These are phyloP conservation scores for Periplaneta americana DNA, from an alignment of 1,140 invertebrate species.

Conservation along the genomic window DNA sequence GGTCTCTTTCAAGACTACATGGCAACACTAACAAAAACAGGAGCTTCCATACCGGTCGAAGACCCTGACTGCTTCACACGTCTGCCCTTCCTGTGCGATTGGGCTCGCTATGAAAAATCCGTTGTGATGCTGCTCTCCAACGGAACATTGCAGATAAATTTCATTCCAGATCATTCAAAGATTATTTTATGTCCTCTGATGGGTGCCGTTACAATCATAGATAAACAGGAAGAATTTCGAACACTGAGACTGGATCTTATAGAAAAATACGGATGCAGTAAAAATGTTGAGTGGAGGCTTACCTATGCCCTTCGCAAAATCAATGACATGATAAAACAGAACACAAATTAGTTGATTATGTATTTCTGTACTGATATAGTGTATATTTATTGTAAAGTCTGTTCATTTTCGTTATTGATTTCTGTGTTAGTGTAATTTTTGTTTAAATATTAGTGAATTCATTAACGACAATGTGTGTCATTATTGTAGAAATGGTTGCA, in stretches of 20 bases:
- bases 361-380: too few relatives aligned
- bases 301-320: background rate
- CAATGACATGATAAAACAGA: background rate
- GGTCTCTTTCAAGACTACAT: background rate
- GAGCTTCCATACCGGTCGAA: background rate
- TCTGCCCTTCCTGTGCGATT: background rate
- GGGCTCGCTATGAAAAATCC: background rate
- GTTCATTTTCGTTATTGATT: too few relatives aligned
- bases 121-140: constrained; percentile 11
- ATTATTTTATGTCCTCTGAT: constrained; percentile 12
- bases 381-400: too few relatives aligned
- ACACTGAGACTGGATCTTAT: constrained; percentile 11
- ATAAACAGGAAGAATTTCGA: background rate
- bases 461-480: too few relatives aligned
- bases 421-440: too few relatives aligned
- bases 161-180: constrained; percentile 12
- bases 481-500: too few relatives aligned
- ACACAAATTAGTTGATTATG: too few relatives aligned
- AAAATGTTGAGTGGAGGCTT: constrained; percentile 1
- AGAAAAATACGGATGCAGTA: constrained; percentile 15
- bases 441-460: too few relatives aligned
- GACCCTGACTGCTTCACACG: background rate
- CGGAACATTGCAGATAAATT: constrained; percentile 19
- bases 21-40: background rate
- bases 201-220: constrained; percentile 14